A percentile compares a stretch with the other conserved stretches of the same genome.
Evolutionary conservation across 2,888 invertebrate species (phyloP).

Genomic region (Oegoconia quadripuncta): DNA sequence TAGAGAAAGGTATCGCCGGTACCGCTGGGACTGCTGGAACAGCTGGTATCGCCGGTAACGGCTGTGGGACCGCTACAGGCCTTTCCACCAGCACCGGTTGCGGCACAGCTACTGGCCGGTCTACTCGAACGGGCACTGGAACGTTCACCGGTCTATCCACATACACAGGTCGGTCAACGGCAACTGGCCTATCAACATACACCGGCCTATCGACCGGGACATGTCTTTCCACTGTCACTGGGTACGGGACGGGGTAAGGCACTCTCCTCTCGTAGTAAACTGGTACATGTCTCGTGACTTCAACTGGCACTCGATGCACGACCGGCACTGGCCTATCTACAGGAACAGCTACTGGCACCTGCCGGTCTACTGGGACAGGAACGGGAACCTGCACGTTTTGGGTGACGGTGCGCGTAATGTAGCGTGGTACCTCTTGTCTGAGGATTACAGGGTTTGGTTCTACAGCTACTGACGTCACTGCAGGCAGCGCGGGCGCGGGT

Average conservation of each 20-base stretch:
- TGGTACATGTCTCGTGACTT: conserved; percentile 68
- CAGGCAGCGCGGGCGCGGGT: conserved; percentile 26
- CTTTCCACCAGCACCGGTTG: conserved; percentile 29
- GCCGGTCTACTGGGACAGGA: conserved; percentile 57
- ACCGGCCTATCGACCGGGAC: conserved; percentile 80
- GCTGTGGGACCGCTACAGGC: conserved; percentile 41
- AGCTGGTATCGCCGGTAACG: conserved; percentile 15
- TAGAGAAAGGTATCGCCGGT: background rate
- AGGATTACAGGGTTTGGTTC: conserved; percentile 68
- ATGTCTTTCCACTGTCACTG: conserved; percentile 77
- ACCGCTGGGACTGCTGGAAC: conserved; percentile 18
- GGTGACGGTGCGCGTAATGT: conserved; percentile 67
- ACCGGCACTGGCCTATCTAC: conserved; percentile 59
- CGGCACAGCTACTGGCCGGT: conserved; percentile 43
- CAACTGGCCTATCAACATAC: conserved; percentile 78
- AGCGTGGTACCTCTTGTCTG: conserved; percentile 66
- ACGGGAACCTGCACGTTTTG: conserved; percentile 54
- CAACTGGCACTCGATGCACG: conserved; percentile 68
- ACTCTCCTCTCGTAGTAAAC: conserved; percentile 70
- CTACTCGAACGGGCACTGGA: conserved; percentile 63
- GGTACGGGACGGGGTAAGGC: conserved; percentile 78
- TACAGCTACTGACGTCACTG: conserved; percentile 57
- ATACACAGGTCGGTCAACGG: conserved; percentile 75
- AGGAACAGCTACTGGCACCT: conserved; percentile 55
- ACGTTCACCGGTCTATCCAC: conserved; percentile 80